Conservation (phyloP, 2,797 vertebrate species). For the Clangula hyemalis region DNA sequence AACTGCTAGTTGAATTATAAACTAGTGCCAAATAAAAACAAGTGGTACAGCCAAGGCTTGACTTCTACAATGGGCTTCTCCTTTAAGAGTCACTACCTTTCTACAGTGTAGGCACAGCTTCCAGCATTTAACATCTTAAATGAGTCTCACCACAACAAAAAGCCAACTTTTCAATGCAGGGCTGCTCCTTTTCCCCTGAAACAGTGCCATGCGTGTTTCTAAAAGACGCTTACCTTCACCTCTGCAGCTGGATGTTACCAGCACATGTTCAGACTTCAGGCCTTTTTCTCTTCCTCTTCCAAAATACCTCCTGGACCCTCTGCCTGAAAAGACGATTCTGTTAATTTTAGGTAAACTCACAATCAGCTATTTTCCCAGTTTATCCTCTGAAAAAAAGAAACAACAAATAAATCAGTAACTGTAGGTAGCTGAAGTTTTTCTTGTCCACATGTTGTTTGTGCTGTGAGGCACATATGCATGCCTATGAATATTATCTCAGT, state of each 20-base stretch:
- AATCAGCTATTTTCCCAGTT: neutral
- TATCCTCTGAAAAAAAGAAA: neutral
- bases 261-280: neutral
- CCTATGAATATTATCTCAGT: neutral
- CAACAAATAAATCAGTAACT: neutral
- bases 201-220: neutral
- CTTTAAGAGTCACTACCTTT: neutral
- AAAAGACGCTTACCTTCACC: neutral
- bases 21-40: neutral
- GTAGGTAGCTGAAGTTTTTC: neutral
- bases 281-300: neutral
- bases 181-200: neutral
- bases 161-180: neutral
- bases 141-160: neutral
- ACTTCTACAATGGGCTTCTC: neutral
- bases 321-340: neutral
- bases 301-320: neutral
- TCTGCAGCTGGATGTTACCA: neutral
- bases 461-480: neutral
- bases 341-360: neutral
- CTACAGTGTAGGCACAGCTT: neutral
- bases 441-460: neutral
- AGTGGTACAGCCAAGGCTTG: neutral
- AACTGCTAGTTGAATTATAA: neutral
- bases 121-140: neutral